Conservation (phyloP, 23 tunicate species). For the Diplosoma virens region DNA sequence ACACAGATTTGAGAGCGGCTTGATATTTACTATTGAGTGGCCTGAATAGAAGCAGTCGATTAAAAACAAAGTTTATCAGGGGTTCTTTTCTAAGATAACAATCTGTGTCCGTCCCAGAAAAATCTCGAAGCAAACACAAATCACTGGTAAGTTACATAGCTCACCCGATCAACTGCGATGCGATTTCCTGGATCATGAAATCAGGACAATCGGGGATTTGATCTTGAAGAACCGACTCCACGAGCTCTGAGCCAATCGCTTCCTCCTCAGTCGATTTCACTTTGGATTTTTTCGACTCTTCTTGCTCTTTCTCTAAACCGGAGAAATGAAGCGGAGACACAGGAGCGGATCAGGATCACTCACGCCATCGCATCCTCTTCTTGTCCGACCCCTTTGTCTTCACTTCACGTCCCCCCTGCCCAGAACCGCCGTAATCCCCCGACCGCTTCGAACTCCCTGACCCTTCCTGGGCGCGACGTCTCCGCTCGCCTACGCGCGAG, state of each 20-base stretch:
- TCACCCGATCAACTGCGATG: constrained; percentile 40
- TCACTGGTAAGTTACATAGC: no score
- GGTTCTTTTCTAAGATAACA: no score
- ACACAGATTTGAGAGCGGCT: constrained; percentile 61
- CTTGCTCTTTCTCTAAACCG: constrained; percentile 16
- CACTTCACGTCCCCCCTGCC: constrained; percentile 68
- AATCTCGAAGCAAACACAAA: no score
- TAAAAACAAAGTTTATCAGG: no score
- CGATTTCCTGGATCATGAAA: constrained; percentile 32
- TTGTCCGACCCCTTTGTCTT: constrained; percentile 85
- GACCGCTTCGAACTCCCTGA: constrained; percentile 34
- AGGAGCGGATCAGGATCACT: constrained; percentile 1
- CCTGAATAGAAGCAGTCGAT: constrained; percentile 15
- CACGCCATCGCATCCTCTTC: constrained; percentile 66
- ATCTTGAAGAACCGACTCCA: constrained; percentile 31
- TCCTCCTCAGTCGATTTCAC: neutral
- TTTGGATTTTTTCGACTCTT: neutral
- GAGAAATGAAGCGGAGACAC: neutral
- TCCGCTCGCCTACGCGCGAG: constrained; percentile 33
- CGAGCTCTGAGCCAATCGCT: constrained; percentile 14
- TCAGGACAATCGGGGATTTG: constrained; percentile 49
- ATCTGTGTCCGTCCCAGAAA: no score
- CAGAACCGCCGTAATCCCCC: constrained; percentile 58
- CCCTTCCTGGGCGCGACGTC: constrained; percentile 59
- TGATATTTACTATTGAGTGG: constrained; percentile 39